phyloP scores from a whole-genome alignment of 2,113 vertebrate genomes.

The Entosphenus tridentatus region DNA sequence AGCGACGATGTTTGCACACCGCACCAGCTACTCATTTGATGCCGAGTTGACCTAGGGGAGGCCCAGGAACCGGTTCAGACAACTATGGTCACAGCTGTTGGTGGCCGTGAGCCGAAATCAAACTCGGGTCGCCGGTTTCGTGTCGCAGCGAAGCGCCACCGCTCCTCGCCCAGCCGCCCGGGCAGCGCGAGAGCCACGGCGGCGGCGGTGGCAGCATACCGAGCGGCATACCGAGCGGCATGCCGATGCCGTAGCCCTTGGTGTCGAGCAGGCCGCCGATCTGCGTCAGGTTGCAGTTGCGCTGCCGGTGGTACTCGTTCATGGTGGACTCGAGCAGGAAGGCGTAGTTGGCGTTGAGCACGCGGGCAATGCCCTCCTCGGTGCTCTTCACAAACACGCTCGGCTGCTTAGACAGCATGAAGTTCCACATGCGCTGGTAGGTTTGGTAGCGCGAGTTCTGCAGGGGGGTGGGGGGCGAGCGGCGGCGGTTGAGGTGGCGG shows the following conservation, averaged over 20 bases:
- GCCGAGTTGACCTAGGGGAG: no score
- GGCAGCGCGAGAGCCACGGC: no score
- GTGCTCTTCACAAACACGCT: conserved; percentile 75
- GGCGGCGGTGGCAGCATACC: no score
- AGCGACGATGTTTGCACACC: no score
- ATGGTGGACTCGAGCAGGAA: conserved; percentile 70
- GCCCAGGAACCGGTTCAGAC: no score
- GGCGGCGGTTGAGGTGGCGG: not conserved
- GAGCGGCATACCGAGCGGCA: conserved; percentile 42
- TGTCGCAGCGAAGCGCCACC: no score
- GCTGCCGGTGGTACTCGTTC: conserved; percentile 63
- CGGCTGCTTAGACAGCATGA: conserved; percentile 69
- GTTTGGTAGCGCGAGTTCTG: conserved; percentile 68
- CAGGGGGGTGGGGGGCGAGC: not conserved
- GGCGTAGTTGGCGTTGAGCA: conserved; percentile 60
- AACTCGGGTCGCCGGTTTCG: no score
- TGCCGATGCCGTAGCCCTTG: conserved; percentile 69
- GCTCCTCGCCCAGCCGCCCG: no score
- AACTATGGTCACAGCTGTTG: no score
- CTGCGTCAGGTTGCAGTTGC: conserved; percentile 61
- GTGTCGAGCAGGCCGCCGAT: conserved; percentile 63
- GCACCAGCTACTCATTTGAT: no score
- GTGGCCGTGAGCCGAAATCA: no score
- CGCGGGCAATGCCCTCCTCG: conserved; percentile 54
- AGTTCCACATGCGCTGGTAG: conserved; percentile 79